phyloP scores from a whole-genome alignment of 2,113 vertebrate species.

The Mirza zaza region DNA sequence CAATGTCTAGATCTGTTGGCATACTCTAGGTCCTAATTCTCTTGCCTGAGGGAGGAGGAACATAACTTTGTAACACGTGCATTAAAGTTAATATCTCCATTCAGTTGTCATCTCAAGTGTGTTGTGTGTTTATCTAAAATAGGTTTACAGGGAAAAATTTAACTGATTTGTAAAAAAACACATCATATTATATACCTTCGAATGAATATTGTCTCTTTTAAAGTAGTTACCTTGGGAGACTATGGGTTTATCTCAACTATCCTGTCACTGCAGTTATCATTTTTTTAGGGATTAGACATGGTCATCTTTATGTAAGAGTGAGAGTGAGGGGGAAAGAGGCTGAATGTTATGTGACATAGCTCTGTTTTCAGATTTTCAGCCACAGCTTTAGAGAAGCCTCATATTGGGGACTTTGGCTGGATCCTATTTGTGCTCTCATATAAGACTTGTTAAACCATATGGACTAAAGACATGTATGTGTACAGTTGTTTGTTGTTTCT shows the following conservation, averaged over 20 bases:
- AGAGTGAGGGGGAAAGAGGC: neutral
- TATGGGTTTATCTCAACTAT: neutral
- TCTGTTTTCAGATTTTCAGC: neutral
- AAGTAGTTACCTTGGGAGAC: neutral
- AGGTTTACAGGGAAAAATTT: neutral
- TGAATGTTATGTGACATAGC: neutral
- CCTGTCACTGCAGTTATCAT: neutral
- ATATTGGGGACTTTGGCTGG: neutral
- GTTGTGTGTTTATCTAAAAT: constrained; percentile 40
- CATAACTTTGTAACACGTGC: neutral
- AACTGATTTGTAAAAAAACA: neutral
- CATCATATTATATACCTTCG: neutral
- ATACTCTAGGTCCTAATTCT: neutral
- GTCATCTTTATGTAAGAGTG: neutral
- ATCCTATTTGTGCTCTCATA: neutral
- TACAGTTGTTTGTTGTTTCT: neutral
- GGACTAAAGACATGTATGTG: neutral
- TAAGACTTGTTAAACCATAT: neutral
- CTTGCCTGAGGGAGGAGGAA: neutral
- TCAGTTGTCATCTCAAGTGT: neutral
- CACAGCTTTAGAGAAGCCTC: neutral
- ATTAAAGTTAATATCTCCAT: neutral
- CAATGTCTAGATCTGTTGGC: neutral
- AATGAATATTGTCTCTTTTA: neutral
- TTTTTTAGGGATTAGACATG: neutral